These are phyloP conservation scores for Neolamprologus kungweensis DNA, from an alignment of 2,113 vertebrate species.

Conservation along the genomic window DNA sequence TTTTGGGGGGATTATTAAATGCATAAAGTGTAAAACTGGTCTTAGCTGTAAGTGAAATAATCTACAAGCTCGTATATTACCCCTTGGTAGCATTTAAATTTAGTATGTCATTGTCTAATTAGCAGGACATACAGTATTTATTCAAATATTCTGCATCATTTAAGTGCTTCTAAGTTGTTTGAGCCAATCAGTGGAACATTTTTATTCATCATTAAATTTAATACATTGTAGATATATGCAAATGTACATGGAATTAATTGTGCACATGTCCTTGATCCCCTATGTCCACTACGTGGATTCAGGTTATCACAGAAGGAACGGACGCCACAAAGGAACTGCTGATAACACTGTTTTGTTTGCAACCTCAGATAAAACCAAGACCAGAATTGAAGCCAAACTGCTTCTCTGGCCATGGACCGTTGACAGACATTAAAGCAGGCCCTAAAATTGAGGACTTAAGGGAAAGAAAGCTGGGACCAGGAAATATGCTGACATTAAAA, in stretches of 20 bases:
- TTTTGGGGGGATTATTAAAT: not conserved
- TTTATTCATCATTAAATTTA: not conserved
- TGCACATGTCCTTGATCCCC: not conserved
- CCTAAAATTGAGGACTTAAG: constrained; percentile 25
- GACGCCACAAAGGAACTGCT: constrained; percentile 51
- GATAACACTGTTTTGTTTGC: constrained; percentile 69
- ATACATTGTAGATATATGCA: not conserved
- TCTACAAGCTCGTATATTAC: not conserved
- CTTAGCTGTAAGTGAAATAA: not conserved
- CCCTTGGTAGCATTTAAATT: not conserved
- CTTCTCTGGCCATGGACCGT: constrained; percentile 27
- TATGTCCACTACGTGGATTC: constrained; percentile 22
- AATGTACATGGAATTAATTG: not conserved
- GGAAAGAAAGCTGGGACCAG: constrained; percentile 1
- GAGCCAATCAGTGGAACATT: not conserved
- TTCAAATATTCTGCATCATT: not conserved
- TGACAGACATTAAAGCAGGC: constrained; percentile 55
- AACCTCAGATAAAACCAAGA: constrained; percentile 49
- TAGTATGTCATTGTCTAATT: not conserved
- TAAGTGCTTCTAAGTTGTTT: not conserved
- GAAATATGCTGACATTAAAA: constrained; percentile 24
- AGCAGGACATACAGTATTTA: not conserved
- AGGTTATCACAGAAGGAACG: constrained; percentile 33
- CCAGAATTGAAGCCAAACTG: constrained; percentile 31
- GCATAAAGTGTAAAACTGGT: not conserved